Conservation (phyloP, 2,113 vertebrate species). For the Puntigrus tetrazona region DNA sequence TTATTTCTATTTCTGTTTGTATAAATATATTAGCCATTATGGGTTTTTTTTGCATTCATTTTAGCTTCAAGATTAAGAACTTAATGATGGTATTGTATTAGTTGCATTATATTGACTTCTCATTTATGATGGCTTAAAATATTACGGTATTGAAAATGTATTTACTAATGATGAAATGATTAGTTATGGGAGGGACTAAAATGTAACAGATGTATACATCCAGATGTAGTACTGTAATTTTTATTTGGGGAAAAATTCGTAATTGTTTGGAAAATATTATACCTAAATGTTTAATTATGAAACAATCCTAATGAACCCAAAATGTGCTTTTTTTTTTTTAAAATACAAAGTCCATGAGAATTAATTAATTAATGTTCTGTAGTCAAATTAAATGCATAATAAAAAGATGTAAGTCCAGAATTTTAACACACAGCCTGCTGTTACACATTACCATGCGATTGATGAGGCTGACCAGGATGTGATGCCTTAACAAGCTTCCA, state of each 20-base stretch:
- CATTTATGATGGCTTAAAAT: no score
- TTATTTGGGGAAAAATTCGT: not conserved
- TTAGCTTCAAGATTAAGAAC: not conserved
- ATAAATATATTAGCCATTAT: no score
- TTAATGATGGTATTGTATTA: not conserved
- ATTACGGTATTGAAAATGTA: not conserved
- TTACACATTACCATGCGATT: not conserved
- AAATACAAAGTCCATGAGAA: not conserved
- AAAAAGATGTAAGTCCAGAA: not conserved
- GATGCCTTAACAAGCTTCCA: conserved; percentile 50
- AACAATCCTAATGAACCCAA: not conserved
- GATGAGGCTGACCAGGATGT: conserved; percentile 40
- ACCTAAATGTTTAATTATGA: not conserved
- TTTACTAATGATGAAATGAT: not conserved
- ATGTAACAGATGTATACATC: not conserved
- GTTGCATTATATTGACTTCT: not conserved
- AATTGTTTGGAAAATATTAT: not conserved
- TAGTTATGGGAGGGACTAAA: not conserved
- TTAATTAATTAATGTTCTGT: conserved; percentile 3
- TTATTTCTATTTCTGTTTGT: no score
- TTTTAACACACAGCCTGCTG: not conserved
- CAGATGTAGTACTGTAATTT: not conserved
- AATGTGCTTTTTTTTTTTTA: not conserved
- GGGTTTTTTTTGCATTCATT: not conserved
- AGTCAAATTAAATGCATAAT: conserved; percentile 2